A percentile compares a stretch with the other conserved stretches of the same genome.
phyloP scores from a whole-genome alignment of 2,888 invertebrate genomes.

The Xestia xanthographa region DNA sequence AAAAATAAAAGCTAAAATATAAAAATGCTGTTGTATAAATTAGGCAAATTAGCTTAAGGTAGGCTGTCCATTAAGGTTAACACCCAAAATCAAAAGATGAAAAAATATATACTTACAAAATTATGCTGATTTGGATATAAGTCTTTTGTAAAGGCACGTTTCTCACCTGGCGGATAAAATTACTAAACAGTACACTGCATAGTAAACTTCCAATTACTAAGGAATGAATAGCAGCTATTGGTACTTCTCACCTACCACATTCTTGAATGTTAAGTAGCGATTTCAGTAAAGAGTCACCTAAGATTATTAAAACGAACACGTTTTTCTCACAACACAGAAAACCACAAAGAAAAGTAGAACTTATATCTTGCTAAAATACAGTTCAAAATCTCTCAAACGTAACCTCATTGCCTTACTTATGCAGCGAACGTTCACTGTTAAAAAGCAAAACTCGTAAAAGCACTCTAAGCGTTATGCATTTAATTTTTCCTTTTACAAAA shows the following conservation, averaged over 20 bases:
- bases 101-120: background rate
- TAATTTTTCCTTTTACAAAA: slow-evolving; percentile 31
- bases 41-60: slow-evolving; percentile 18
- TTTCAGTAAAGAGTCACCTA: background rate
- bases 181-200: background rate
- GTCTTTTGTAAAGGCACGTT: background rate
- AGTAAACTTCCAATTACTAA: background rate
- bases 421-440: slow-evolving; percentile 27
- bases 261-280: background rate
- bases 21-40: slow-evolving; percentile 1
- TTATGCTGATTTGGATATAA: background rate
- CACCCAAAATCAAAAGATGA: too few species aligned
- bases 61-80: slow-evolving; percentile 42
- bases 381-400: slow-evolving; percentile 24
- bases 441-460: slow-evolving; percentile 34
- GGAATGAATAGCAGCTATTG: background rate
- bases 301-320: slow-evolving; percentile 24
- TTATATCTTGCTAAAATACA: background rate
- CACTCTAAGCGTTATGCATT: slow-evolving; percentile 38
- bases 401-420: slow-evolving; percentile 32
- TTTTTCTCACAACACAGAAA: background rate
- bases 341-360: slow-evolving; percentile 3
- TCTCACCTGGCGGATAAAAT: background rate
- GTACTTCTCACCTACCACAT: background rate
- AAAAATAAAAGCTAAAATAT: background rate